phyloP scores from a whole-genome alignment of 2,113 vertebrate genomes.

The Thryonomys swinderianus region DNA sequence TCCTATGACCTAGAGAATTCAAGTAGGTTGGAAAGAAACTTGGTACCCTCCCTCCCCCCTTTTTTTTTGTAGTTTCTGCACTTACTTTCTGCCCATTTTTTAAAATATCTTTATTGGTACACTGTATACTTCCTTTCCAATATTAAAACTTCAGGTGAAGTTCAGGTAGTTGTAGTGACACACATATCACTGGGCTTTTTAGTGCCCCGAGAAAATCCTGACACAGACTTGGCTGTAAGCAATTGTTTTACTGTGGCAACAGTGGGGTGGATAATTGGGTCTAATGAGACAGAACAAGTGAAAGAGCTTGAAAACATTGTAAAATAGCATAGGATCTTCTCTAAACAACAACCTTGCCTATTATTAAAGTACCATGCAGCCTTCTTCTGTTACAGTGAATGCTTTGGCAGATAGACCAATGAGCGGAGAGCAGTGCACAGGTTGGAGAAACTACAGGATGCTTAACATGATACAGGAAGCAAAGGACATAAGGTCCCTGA shows the following conservation, averaged over 20 bases:
- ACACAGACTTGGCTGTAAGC: neutral
- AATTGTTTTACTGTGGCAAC: neutral
- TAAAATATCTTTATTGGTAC: too few relatives aligned
- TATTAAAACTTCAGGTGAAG: neutral
- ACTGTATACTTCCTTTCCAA: neutral
- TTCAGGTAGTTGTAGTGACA: neutral
- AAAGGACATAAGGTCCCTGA: neutral
- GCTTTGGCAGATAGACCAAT: neutral
- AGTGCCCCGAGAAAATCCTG: neutral
- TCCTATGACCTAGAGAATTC: neutral
- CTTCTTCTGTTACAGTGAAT: neutral
- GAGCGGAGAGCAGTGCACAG: rapidly evolving
- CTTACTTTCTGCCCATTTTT: too few relatives aligned
- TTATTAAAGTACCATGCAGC: neutral
- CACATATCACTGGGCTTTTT: neutral
- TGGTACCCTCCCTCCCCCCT: neutral
- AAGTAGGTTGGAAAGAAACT: neutral
- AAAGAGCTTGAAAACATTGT: neutral
- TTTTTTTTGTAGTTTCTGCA: neutral
- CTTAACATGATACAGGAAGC: neutral
- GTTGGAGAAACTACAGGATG: neutral
- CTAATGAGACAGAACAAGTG: neutral
- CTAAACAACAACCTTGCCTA: neutral
- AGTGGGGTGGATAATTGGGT: neutral
- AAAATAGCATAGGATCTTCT: too few relatives aligned